Conservation (phyloP, 2,888 invertebrate species). For the Agrotis puta region DNA sequence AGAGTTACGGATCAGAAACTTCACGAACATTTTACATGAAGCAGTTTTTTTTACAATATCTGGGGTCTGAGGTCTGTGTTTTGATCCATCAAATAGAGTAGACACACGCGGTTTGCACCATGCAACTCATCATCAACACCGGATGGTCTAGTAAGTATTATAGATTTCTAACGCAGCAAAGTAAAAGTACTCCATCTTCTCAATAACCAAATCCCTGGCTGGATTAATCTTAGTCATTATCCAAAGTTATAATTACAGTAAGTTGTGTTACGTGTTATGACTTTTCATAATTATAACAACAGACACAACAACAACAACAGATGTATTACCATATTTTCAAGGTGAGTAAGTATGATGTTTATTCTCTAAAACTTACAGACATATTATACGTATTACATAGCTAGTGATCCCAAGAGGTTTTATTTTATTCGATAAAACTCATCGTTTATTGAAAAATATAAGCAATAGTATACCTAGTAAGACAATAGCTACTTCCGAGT, state of each 20-base stretch:
- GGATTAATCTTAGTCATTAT: constrained; percentile 18
- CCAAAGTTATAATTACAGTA: too few species aligned
- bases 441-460: constrained; percentile 6
- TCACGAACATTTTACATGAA: neutral
- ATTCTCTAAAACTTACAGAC: constrained; percentile 23
- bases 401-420: constrained; percentile 46
- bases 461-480: constrained; percentile 2
- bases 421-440: constrained; percentile 6
- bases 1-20: neutral
- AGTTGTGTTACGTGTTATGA: too few species aligned
- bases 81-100: neutral
- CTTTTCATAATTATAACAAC: too few species aligned
- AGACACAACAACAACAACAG: neutral
- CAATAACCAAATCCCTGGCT: neutral
- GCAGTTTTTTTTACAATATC: too few species aligned
- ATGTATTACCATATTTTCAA: constrained; percentile 7
- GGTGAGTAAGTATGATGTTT: neutral
- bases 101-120: neutral
- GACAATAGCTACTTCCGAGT: neutral
- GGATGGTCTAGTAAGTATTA: neutral
- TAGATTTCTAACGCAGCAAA: neutral
- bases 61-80: neutral
- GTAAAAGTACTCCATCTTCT: neutral
- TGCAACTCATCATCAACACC: neutral
- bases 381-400: constrained; percentile 24